phyloP scores from a whole-genome alignment of 2,797 vertebrate species.

The Rachycentron canadum region DNA sequence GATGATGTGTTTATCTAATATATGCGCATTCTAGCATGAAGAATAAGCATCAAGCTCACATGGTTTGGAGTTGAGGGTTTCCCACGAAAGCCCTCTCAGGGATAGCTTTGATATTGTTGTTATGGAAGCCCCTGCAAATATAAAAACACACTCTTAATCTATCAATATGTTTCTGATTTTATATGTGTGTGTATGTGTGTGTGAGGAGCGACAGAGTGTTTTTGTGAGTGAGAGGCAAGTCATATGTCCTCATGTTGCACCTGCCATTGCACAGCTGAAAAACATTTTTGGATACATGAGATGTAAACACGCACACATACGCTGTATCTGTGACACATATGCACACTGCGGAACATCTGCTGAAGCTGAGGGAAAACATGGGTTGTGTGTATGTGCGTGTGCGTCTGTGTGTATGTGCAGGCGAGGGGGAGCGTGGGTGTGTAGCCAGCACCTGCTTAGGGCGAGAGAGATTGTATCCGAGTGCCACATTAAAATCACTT shows the following conservation, averaged over 20 bases:
- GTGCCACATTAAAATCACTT: slow-evolving; percentile 86
- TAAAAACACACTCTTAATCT: slow-evolving; percentile 53
- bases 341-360: slow-evolving; percentile 83
- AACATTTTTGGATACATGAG: slow-evolving; percentile 85
- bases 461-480: slow-evolving; percentile 85
- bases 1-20: slow-evolving; percentile 42
- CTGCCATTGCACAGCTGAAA: slow-evolving; percentile 83
- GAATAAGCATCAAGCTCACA: slow-evolving; percentile 85
- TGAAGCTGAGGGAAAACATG: slow-evolving; percentile 71
- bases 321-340: slow-evolving; percentile 79
- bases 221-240: slow-evolving; percentile 64
- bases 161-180: slow-evolving; percentile 63
- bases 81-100: slow-evolving; percentile 95
- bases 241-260: slow-evolving; percentile 78
- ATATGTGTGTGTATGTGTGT: slow-evolving; percentile 2
- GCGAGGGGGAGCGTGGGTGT: slow-evolving; percentile 73
- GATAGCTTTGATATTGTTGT: slow-evolving; percentile 96
- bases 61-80: slow-evolving; percentile 95
- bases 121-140: slow-evolving; percentile 93
- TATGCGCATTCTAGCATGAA: slow-evolving; percentile 12
- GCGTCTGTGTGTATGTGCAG: slow-evolving; percentile 55
- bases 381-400: slow-evolving; percentile 40
- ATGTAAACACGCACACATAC: slow-evolving; percentile 79
- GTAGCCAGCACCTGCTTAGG: slow-evolving; percentile 84
- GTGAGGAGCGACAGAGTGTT: slow-evolving; percentile 38